phyloP scores from a whole-genome alignment of 2,888 invertebrate genomes.

The Acronicta aceris region DNA sequence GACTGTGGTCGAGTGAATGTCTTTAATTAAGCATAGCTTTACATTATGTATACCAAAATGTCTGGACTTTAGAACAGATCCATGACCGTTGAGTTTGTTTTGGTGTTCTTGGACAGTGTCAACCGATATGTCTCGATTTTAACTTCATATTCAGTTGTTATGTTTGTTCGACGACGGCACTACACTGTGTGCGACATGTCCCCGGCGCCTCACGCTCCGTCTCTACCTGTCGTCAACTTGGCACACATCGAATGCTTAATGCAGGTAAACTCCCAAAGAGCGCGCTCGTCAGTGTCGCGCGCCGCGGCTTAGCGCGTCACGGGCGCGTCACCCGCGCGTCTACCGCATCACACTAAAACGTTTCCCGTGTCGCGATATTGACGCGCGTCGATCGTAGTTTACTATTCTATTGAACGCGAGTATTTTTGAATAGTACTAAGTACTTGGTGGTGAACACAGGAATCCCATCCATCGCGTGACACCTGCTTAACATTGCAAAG shows the following conservation, averaged over 20 bases:
- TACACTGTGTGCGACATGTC: too few species aligned
- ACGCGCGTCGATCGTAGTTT: conserved; percentile 49
- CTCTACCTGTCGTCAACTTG: conserved; percentile 19
- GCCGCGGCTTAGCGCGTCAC: conserved; percentile 5
- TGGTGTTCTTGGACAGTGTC: too few species aligned
- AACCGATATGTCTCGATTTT: too few species aligned
- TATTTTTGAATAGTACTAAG: conserved; percentile 43
- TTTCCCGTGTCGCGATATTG: conserved; percentile 58
- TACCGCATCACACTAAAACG: conserved; percentile 55
- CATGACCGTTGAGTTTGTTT: too few species aligned
- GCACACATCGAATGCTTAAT: conserved; percentile 27
- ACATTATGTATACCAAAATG: too few species aligned
- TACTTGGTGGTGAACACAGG: conserved; percentile 31
- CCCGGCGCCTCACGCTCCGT: neutral
- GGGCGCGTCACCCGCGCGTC: conserved; percentile 8
- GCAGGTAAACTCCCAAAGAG: conserved; percentile 39
- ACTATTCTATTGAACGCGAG: conserved; percentile 44
- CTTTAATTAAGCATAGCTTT: too few species aligned
- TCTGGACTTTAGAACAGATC: too few species aligned
- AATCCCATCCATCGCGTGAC: conserved; percentile 41
- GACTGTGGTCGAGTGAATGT: neutral
- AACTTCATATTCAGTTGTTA: too few species aligned
- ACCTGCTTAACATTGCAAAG: conserved; percentile 44
- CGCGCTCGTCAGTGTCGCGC: conserved; percentile 29
- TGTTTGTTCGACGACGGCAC: too few species aligned